Conservation (phyloP, 1,140 invertebrate species). For the Arion vulgaris region DNA sequence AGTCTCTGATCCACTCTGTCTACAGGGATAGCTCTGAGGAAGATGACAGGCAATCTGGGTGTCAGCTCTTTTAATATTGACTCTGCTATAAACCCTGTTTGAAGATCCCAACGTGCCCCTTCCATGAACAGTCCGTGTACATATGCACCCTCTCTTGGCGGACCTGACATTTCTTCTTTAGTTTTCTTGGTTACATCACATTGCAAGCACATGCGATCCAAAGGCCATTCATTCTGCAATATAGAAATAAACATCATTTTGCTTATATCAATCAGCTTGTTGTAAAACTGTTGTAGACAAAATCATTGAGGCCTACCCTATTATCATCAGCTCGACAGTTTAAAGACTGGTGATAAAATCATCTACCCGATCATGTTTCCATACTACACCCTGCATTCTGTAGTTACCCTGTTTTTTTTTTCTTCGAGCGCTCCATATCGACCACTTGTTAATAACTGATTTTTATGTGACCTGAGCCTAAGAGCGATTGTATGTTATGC, state of each 20-base stretch:
- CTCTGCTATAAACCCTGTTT: slow-evolving; percentile 80
- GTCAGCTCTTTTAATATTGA: slow-evolving; percentile 92
- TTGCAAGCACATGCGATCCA: slow-evolving; percentile 97
- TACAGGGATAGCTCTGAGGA: slow-evolving; percentile 89
- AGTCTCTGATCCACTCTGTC: slow-evolving; percentile 93
- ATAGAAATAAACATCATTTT: background rate
- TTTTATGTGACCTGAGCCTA: too few relatives aligned
- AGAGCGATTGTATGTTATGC: too few relatives aligned
- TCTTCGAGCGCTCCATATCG: too few relatives aligned
- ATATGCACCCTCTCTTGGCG: slow-evolving; percentile 92
- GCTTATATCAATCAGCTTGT: background rate
- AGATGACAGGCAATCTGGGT: slow-evolving; percentile 94
- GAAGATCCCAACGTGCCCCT: slow-evolving; percentile 71
- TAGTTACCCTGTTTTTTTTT: too few relatives aligned
- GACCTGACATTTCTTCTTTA: slow-evolving; percentile 90
- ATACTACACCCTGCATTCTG: too few relatives aligned
- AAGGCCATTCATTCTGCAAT: slow-evolving; percentile 87
- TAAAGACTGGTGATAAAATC: too few relatives aligned
- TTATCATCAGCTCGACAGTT: too few relatives aligned
- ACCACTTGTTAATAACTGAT: too few relatives aligned
- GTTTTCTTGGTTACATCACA: slow-evolving; percentile 97
- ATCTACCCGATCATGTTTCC: too few relatives aligned
- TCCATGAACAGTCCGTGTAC: slow-evolving; percentile 97
- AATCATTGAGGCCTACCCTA: background rate
- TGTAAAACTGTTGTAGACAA: background rate